These are phyloP conservation scores for Diglossa brunneiventris DNA, from an alignment of 2,113 vertebrate species.

Conservation along the genomic window DNA sequence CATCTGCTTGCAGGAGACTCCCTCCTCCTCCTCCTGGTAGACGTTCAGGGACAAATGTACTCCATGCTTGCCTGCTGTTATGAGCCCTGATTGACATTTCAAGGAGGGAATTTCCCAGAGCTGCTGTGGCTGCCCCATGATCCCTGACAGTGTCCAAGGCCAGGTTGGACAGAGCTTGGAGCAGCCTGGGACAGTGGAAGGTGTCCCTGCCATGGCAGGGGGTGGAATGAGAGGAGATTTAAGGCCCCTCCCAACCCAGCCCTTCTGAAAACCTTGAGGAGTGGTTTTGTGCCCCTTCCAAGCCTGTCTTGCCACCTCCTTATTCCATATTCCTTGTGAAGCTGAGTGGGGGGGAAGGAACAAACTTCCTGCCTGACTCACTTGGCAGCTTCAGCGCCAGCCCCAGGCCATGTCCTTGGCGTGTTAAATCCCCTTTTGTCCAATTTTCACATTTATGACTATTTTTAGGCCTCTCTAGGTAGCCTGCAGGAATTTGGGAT, in stretches of 20 bases:
- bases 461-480: constrained; percentile 32
- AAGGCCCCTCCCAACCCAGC: background rate
- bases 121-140: background rate
- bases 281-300: background rate
- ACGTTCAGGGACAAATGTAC: background rate
- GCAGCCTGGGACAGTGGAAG: background rate
- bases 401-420: background rate
- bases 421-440: background rate
- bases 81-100: background rate
- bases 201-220: background rate
- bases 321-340: background rate
- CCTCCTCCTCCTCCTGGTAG: background rate
- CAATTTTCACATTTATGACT: background rate
- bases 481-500: constrained; percentile 14
- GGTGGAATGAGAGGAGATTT: accelerated
- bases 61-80: background rate
- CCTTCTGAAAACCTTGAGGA: background rate
- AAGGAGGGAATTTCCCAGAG: background rate
- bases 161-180: background rate
- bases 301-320: background rate
- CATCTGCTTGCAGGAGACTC: background rate
- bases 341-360: background rate
- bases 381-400: background rate
- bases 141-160: background rate
- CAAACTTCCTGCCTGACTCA: background rate